Evolutionary conservation across 1,140 invertebrate genomes (phyloP), one percentile per base, ranked within the genome.

Genomic region (Periplaneta americana): DNA sequence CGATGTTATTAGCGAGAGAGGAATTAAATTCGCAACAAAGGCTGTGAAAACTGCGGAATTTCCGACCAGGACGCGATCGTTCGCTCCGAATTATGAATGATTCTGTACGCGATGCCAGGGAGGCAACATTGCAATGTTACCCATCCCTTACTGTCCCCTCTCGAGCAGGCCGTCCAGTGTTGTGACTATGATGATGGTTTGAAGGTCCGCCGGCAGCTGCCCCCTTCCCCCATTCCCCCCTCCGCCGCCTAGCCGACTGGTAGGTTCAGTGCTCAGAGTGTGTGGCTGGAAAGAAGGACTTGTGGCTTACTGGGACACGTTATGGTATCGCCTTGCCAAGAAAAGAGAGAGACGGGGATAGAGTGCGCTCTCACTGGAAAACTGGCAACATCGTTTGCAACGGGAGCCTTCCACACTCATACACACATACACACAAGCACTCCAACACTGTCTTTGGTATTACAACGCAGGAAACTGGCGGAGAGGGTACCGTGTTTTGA

Each of bases 271-370:
- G n/a, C n/a, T n/a, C n/a, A n/a, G n/a, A n/a, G n/a, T n/a, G n/a
- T n/a, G n/a, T n/a, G n/a, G n/a, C 48, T n/a, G 0, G n/a, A 8
- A 17, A 17, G 17, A n/a, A 28, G 22, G 22, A 28, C 48, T 66
- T 33, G 75, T 76, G 75, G 75, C 75, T 76, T 76, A 76, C 75
- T 76, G 75, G 75, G 75, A 17, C 75, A 35, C 75, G 33, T 5
- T 18, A n/a, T n/a, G 74, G 74, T 13, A 15, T 33, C 13, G 28
- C 32, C 32, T 75, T 33, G 75, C 17, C 17, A 34, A 22, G 75
- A n/a, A n/a, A n/a, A n/a, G n/a, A 66, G 22, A 66, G 48, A 66
- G 48, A 66, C n/a, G n/a, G 22, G 28, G 48, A 28, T 66, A n/a
- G n/a, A n/a, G n/a, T n/a, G n/a, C n/a, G n/a, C n/a, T n/a, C n/a